Evolutionary conservation across 1,140 invertebrate species (phyloP).

Genomic region (Musca domestica): DNA sequence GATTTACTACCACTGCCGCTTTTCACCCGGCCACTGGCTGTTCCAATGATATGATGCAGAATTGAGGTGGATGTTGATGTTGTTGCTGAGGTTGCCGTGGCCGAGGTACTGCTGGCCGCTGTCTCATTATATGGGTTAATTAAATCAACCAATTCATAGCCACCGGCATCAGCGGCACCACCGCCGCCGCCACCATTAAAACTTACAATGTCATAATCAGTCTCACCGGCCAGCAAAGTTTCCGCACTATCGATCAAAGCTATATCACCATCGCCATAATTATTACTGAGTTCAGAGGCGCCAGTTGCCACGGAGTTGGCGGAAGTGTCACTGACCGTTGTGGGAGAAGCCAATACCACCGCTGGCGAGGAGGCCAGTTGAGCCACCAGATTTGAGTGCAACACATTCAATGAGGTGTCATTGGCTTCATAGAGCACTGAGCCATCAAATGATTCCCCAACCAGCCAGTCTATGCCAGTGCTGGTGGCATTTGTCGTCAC

Average conservation of each 20-base stretch:
- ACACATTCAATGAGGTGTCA: no score
- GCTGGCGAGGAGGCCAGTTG: neutral
- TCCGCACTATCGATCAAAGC: conserved; percentile 50
- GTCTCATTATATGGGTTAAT: conserved; percentile 30
- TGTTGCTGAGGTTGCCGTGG: conserved; percentile 6
- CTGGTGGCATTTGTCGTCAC: no score
- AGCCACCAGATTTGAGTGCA: neutral
- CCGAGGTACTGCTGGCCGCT: conserved; percentile 27
- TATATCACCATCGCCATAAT: conserved; percentile 30
- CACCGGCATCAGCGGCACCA: conserved; percentile 14
- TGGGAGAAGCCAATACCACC: neutral
- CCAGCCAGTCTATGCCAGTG: no score
- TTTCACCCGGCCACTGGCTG: conserved; percentile 26
- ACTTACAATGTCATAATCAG: conserved; percentile 38
- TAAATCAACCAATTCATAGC: conserved; percentile 21
- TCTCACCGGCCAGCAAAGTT: conserved; percentile 41
- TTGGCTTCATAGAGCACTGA: no score
- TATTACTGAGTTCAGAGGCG: neutral
- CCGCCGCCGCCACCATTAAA: conserved; percentile 32
- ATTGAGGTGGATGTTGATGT: conserved; percentile 11
- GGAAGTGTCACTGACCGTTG: neutral
- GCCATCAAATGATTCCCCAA: no score
- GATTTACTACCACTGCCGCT: conserved; percentile 18
- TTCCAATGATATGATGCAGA: conserved; percentile 17
- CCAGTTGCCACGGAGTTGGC: neutral